Conservation (phyloP, 1,140 invertebrate species). For the Mycetomoellerius zeteki region DNA sequence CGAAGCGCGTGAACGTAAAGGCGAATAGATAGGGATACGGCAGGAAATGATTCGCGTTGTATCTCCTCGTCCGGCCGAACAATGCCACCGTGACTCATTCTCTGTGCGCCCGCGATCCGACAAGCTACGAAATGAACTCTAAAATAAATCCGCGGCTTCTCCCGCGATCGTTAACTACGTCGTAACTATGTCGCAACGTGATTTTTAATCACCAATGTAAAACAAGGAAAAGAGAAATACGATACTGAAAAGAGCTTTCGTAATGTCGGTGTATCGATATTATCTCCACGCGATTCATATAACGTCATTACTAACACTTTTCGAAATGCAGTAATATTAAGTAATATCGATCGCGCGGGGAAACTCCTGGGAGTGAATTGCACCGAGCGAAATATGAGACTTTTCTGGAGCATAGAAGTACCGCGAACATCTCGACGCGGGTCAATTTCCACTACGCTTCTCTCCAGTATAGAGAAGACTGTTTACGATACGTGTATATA, state of each 20-base stretch:
- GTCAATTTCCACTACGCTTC: slow-evolving; percentile 42
- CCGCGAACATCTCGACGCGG: slow-evolving; percentile 9
- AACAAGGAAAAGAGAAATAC: background rate
- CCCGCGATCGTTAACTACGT: background rate
- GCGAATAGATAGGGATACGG: slow-evolving; percentile 76
- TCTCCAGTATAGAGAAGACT: background rate
- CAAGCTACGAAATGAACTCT: slow-evolving; percentile 73
- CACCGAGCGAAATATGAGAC: slow-evolving; percentile 38
- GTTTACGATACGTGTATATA: slow-evolving; percentile 59
- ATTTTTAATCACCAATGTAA: background rate
- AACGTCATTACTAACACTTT: slow-evolving; percentile 1
- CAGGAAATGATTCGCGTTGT: slow-evolving; percentile 80
- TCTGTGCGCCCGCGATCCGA: slow-evolving; percentile 68
- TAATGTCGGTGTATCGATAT: no score
- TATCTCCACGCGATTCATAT: background rate
- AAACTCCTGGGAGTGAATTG: background rate
- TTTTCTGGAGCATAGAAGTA: slow-evolving; percentile 11
- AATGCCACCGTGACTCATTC: slow-evolving; percentile 80
- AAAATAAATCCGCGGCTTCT: slow-evolving; percentile 76
- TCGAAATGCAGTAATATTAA: slow-evolving; percentile 23
- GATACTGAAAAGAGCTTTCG: background rate
- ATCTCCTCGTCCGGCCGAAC: slow-evolving; percentile 79
- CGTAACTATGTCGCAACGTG: background rate
- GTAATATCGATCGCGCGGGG: slow-evolving; percentile 9
- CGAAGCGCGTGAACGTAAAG: slow-evolving; percentile 71